These are phyloP conservation scores for Smutsia gigantea DNA, from an alignment of 2,797 vertebrate genomes.

Conservation along the genomic window DNA sequence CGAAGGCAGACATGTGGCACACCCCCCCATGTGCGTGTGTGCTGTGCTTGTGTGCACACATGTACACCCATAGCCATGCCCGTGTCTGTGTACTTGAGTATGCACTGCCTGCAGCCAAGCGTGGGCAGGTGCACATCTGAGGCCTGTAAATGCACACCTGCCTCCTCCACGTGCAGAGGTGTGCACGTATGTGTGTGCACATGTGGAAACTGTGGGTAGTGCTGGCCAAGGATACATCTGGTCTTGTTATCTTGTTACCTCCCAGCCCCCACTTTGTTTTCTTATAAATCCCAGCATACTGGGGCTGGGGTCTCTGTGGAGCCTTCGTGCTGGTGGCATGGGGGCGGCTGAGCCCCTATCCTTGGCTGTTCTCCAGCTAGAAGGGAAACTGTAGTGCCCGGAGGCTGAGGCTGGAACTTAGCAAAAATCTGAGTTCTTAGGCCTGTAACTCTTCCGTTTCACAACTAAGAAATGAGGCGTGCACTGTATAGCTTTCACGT, in stretches of 20 bases:
- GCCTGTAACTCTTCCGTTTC: background rate
- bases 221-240: background rate
- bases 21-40: background rate
- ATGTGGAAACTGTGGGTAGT: background rate
- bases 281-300: background rate
- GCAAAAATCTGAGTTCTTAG: background rate
- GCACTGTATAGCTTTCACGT: rapidly evolving
- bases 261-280: background rate
- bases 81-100: background rate
- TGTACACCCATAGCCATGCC: rapidly evolving
- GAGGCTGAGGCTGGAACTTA: background rate
- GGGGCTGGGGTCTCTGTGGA: background rate
- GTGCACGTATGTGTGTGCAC: rapidly evolving
- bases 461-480: background rate
- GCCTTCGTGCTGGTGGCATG: rapidly evolving
- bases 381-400: rapidly evolving
- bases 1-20: background rate
- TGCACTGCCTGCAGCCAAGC: background rate
- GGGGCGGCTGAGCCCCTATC: background rate
- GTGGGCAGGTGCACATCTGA: rapidly evolving
- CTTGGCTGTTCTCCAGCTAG: background rate
- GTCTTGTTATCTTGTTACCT: rapidly evolving
- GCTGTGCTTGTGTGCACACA: background rate
- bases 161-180: background rate
- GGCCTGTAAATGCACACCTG: background rate